Base-by-base conservation (phyloP, 2,888 invertebrate genomes). In the Octodonta nipae region DNA sequence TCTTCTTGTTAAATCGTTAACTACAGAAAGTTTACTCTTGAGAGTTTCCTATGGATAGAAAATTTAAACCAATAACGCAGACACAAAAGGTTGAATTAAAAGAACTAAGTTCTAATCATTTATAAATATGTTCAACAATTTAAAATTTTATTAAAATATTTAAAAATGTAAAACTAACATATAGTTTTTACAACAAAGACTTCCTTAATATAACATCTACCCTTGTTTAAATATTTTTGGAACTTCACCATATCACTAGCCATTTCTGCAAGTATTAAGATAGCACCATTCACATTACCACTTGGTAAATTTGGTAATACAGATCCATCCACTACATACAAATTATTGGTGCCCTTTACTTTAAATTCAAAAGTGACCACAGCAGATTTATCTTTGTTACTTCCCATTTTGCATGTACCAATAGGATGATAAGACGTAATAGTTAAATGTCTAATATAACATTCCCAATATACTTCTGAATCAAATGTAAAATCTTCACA, bases 391-490 rank as follows among this genome's bases (percentile, higher is more conserved):
- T 60, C 54, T 13, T 69, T 60, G 34, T 65, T 57, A 32, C 59
- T 36, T 11, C 78, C 79, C 69, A 81, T 73, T 33, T 70, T 67
- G 50, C 79, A 79, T 14, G 81, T 81, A 3, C 82, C 80, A 1
- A 71, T 69, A 5, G 79, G 79, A 63, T 83, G 83, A 55, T 74
- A 81, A 20, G 68, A 67, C 1, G 78, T 74, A 36, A 80, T 60
- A 3, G 79, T 77, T 40, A 82, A 61, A 58, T 78, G 73, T 45
- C 66, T 63, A 11, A 80, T 52, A 46, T 81, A 82, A 56, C 82
- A 82, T 52, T 71, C 67, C 72, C 80, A 78, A 60, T 82, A 83
- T 4, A 52, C 49, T 46, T 63, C 53, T 1, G 70, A 66, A 42
- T 72, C 73, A 50, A 75, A 70, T 7, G 40, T 30, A 44, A 61